Conservation (phyloP, 2,888 invertebrate genomes). For the Cataglyphis livida region DNA sequence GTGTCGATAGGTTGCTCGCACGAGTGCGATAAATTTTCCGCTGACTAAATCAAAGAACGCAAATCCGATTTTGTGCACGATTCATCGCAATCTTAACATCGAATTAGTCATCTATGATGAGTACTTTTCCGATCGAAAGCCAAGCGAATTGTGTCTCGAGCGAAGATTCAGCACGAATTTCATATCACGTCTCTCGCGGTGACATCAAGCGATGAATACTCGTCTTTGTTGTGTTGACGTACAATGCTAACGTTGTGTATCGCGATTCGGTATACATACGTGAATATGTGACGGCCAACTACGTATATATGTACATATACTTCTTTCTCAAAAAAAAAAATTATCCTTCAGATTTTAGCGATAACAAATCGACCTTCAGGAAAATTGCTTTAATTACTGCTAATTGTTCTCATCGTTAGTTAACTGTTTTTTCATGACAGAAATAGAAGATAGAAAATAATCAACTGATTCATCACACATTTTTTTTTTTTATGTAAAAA, state of each 20-base stretch:
- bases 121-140: conserved; percentile 38
- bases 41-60: not conserved
- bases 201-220: conserved; percentile 55
- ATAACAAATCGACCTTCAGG: not conserved
- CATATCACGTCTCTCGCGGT: conserved; percentile 31
- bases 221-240: conserved; percentile 56
- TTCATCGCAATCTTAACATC: not conserved
- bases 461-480: not conserved
- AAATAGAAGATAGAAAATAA: not conserved
- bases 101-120: conserved; percentile 28
- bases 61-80: conserved; percentile 31
- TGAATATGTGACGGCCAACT: not conserved
- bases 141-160: not conserved
- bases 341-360: conserved; percentile 16
- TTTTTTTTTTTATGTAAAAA: not conserved
- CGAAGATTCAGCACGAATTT: conserved; percentile 14
- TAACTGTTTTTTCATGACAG: not conserved
- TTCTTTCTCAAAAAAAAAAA: not conserved
- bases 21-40: conserved; percentile 49
- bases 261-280: conserved; percentile 37
- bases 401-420: conserved; percentile 10
- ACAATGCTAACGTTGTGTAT: conserved; percentile 62
- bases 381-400: conserved; percentile 1
- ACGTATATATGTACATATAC: not conserved
- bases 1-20: not conserved